Evolutionary conservation across 2,113 vertebrate genomes (phyloP).

Genomic region (Lampris megalopsis): DNA sequence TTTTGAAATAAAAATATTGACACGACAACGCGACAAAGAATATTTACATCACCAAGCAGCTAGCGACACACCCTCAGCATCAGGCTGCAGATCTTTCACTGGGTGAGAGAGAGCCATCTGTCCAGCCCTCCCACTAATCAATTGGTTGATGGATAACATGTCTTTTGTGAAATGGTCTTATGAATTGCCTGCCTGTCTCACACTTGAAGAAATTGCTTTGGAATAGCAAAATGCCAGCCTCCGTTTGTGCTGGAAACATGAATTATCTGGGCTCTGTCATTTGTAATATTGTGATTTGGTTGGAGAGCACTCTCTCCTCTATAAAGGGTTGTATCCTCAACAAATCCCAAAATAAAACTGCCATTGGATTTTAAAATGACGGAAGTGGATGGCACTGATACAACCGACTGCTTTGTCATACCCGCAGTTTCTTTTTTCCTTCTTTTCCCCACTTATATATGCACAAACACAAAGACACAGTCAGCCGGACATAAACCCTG

Average conservation of each 20-base stretch:
- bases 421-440: conserved; percentile 6
- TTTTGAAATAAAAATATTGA: conserved; percentile 56
- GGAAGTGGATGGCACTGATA: conserved; percentile 17
- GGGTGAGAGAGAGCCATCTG: conserved; percentile 36
- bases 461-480: conserved; percentile 7
- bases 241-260: conserved; percentile 25
- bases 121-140: conserved; percentile 62
- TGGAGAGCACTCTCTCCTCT: conserved; percentile 42
- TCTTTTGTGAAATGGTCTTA: conserved; percentile 64
- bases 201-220: conserved; percentile 67
- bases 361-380: conserved; percentile 32
- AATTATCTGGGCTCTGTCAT: conserved; percentile 49
- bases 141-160: conserved; percentile 65
- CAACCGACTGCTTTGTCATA: conserved; percentile 28
- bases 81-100: conserved; percentile 38
- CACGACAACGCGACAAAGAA: conserved; percentile 40
- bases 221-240: conserved; percentile 56
- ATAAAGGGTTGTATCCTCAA: conserved; percentile 47
- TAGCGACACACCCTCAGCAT: conserved; percentile 28
- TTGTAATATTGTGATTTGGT: conserved; percentile 52
- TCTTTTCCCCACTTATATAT: neutral
- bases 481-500: neutral
- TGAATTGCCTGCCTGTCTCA: conserved; percentile 38
- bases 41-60: conserved; percentile 45
- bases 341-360: conserved; percentile 51